Percentiles rank a stretch among this genome's conserved stretches.
phyloP scores from a whole-genome alignment of 1,140 invertebrate genomes.

The Anagrus nilaparvatae region DNA sequence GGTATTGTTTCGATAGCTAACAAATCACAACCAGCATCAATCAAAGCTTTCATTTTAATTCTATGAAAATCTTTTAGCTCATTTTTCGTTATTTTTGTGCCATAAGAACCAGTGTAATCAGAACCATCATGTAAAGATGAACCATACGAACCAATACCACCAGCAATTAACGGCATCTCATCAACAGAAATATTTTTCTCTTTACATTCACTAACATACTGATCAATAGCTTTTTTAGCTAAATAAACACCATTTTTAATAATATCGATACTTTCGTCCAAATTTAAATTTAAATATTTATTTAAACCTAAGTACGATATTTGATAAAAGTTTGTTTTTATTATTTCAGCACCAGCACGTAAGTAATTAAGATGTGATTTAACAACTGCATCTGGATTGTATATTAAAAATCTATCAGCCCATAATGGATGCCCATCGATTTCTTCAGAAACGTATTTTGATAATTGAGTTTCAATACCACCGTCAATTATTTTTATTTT shows the following conservation, averaged over 20 bases:
- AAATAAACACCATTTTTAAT: conserved; percentile 60
- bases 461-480: conserved; percentile 73
- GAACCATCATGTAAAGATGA: conserved; percentile 78
- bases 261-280: conserved; percentile 52
- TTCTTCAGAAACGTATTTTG: conserved; percentile 54
- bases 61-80: conserved; percentile 69
- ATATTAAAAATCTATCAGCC: conserved; percentile 66
- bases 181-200: conserved; percentile 14
- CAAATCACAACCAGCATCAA: conserved; percentile 69
- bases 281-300: conserved; percentile 53
- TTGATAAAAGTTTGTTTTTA: conserved; percentile 84
- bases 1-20: conserved; percentile 87
- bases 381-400: conserved; percentile 60
- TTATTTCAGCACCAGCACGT: conserved; percentile 69
- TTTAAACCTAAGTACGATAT: conserved; percentile 70
- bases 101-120: conserved; percentile 80
- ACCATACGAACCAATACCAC: conserved; percentile 85
- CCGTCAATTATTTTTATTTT: conserved; percentile 60
- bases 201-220: conserved; percentile 43
- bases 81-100: conserved; percentile 52
- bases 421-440: conserved; percentile 70
- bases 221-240: conserved; percentile 49
- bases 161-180: conserved; percentile 52
- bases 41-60: conserved; percentile 61
- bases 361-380: conserved; percentile 70